These are phyloP conservation scores for Scatophagus argus DNA, from an alignment of 2,113 vertebrate genomes.

Conservation along the genomic window DNA sequence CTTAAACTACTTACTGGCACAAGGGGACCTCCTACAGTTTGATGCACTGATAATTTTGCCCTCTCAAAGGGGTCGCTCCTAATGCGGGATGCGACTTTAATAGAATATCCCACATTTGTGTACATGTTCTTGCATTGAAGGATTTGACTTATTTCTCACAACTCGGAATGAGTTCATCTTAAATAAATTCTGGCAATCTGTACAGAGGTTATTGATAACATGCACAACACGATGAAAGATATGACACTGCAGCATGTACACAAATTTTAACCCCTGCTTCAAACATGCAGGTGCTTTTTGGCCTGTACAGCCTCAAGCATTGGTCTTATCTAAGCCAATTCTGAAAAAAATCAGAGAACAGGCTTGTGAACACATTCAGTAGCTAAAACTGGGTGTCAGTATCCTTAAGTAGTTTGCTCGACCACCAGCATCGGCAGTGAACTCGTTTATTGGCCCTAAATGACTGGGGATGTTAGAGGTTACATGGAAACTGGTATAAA, in stretches of 20 bases:
- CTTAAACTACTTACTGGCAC: background rate
- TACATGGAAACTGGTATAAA: background rate
- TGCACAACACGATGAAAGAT: background rate
- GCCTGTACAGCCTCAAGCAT: background rate
- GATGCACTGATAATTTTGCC: conserved; percentile 11
- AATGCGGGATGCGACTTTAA: conserved; percentile 18
- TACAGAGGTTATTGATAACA: background rate
- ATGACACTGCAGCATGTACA: background rate
- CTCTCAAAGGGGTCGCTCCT: background rate
- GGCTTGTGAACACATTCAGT: background rate
- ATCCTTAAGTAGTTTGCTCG: background rate
- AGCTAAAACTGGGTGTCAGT: background rate
- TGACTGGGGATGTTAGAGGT: background rate
- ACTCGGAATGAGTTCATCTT: background rate
- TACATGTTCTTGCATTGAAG: background rate
- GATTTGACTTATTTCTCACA: background rate
- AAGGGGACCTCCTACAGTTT: background rate
- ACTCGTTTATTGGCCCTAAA: background rate
- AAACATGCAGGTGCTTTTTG: background rate
- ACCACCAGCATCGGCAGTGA: background rate
- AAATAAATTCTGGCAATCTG: background rate
- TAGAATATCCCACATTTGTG: background rate
- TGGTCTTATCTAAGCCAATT: background rate
- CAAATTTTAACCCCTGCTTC: background rate
- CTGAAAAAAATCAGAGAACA: background rate